Base-by-base conservation (phyloP, 30 jellyfish, hydroid and myxozoan genomes). In the Nemopilema nomurai region DNA sequence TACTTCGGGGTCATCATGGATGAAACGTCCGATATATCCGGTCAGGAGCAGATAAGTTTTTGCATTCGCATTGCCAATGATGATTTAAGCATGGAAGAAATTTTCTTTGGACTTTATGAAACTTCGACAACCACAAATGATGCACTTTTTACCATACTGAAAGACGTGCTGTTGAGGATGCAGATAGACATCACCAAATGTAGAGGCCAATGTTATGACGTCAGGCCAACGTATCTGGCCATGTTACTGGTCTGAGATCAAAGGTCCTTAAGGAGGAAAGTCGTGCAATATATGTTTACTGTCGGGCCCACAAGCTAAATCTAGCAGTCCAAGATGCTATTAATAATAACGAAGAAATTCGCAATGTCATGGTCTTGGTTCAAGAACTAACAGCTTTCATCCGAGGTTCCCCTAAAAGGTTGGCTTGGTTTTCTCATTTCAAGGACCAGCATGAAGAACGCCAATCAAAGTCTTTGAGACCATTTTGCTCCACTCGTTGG, bases 281-380 rank as follows among this genome's bases (percentile, higher is more conserved):
- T 21, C 23, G 78, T 21, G 91, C 91, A 24, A 50, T 24, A 65
- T 71, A 82, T 57, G 85, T 50, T 69, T 79, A 49, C 62, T 82
- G 85, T 82, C 73, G 78, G 57, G 91, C 78, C 89, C 89, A 79
- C 81, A 79, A 57, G 68, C 89, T 79, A 13, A 65, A 79, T 31
- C 87, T 76, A 18, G 87, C 87, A 18, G 75, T 76, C 75, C 87
- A 76, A 41, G 87, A 76, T 76, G 87, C 79, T 18, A 76, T 76
- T 51, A 76, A 76, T 76, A 51, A 16, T 49, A 51, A 76, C 68
- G 57, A 25, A 1, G 13, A 64, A 79, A 79, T 53, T 65, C 82
- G 41, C 30, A 33, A 65, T 8, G 27, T 19, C 68, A 28, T 1
- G 82, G 28, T 28, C 31, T 32, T 79, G 82, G 68, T 57, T 62